phyloP scores from a whole-genome alignment of 2,113 vertebrate genomes.

The Mesoclemmys tuberculata region DNA sequence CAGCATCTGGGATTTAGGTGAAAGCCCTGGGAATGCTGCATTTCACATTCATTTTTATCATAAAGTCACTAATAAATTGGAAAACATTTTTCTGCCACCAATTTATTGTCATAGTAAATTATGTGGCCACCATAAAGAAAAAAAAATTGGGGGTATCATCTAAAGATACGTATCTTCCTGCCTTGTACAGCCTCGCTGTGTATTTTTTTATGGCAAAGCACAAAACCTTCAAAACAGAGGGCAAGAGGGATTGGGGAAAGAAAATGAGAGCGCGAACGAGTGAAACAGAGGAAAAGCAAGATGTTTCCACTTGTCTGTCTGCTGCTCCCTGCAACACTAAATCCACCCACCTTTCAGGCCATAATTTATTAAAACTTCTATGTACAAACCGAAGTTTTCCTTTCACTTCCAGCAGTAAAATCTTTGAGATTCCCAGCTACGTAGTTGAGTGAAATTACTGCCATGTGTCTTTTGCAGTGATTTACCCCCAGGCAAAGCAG shows the following conservation, averaged over 20 bases:
- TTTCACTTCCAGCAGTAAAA: conserved; percentile 31
- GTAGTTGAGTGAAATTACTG: background rate
- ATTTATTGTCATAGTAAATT: background rate
- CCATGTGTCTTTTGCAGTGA: background rate
- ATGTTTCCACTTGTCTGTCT: background rate
- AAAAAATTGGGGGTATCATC: background rate
- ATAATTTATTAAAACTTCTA: conserved; percentile 26
- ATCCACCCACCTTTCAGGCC: conserved; percentile 6
- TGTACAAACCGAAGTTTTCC: background rate
- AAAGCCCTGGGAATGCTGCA: background rate
- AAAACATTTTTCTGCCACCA: background rate
- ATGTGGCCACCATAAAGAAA: background rate
- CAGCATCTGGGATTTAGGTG: background rate
- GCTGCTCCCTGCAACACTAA: background rate
- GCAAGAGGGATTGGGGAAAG: background rate
- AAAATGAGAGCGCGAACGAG: background rate
- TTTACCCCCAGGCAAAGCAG: background rate
- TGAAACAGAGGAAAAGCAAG: background rate
- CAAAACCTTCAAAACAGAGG: background rate
- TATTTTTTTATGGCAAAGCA: background rate
- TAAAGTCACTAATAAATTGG: background rate
- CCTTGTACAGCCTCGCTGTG: background rate
- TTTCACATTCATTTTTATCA: conserved; percentile 7
- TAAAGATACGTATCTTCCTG: background rate
- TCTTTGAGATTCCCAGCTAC: background rate